Base-by-base conservation (phyloP, 2,888 invertebrate species). In the Notocelia uddmanniana region DNA sequence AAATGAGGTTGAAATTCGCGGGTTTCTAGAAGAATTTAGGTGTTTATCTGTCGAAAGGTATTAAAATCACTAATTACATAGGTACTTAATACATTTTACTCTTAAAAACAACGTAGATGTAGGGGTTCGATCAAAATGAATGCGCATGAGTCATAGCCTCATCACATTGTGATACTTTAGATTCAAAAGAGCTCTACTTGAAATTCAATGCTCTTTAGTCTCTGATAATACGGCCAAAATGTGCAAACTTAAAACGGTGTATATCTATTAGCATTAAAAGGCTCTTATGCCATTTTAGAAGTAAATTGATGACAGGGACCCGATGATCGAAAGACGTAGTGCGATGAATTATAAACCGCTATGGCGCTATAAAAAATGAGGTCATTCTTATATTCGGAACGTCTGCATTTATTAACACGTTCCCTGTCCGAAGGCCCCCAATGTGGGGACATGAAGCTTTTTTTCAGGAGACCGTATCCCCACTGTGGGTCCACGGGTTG, bases 81-180 rank as follows among this genome's bases (percentile, higher is more conserved):
- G 3, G 5, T 15, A 21, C 15, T 34, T 63, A 52, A n/a, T 52
- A 52, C 63, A 3, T 63, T 63, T 50, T 6, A n/a, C n/a, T 52
- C 50, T 63, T 5, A 10, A 6, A 52, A 52, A 26, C n/a, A 26
- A 18, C 23, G 15, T 21, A 1, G 26, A 11, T 18, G n/a, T 15
- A 50, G 50, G 63, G 63, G 45, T 45, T 26, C 18, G 19, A 21
- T 52, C 8, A 6, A 21, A 64, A 21, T 19, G 15, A 37, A 52
- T 52, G 52, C 19, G 37, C 37, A 52, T 70, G 70, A 70, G 37
- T 70, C 70, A 70, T 50, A n/a, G 5, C 18, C 37, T 37, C 52
- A 34, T 55, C 31, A 68, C n/a, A n/a, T 70, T 26, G 52, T 54
- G 2, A 37, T 15, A 21, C 21, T n/a, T 11, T 64, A 23, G n/a